Conservation (phyloP, 2,113 vertebrate species). For the Rhipidura dahli region DNA sequence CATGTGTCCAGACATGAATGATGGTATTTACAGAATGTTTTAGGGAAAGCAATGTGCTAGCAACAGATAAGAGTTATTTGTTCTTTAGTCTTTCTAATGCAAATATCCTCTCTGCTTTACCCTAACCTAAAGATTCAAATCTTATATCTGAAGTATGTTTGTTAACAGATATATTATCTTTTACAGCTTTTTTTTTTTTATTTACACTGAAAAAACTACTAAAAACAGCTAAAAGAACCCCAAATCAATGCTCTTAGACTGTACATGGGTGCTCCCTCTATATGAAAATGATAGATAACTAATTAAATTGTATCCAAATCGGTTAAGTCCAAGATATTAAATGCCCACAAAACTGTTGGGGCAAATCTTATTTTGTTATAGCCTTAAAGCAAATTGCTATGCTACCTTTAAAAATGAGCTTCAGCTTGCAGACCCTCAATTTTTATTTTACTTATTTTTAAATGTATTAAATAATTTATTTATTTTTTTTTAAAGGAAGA, state of each 20-base stretch:
- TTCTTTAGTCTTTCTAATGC: not conserved
- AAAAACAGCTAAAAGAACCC: not conserved
- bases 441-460: no score
- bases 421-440: not conserved
- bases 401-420: not conserved
- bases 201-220: not conserved
- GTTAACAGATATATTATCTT: not conserved
- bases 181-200: not conserved
- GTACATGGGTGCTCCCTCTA: fast-evolving
- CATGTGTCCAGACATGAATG: not conserved
- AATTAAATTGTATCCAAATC: not conserved
- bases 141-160: not conserved
- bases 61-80: not conserved
- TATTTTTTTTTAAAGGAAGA: no score
- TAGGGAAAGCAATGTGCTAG: not conserved
- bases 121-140: not conserved
- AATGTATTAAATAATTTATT: no score
- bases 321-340: not conserved
- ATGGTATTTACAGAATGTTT: not conserved
- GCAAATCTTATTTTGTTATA: not conserved
- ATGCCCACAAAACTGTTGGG: not conserved
- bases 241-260: not conserved
- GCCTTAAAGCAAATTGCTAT: not conserved
- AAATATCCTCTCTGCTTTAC: not conserved
- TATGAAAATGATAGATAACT: not conserved